These are phyloP conservation scores for Sylvicola cinctus DNA, from an alignment of 2,888 invertebrate species.

Conservation along the genomic window DNA sequence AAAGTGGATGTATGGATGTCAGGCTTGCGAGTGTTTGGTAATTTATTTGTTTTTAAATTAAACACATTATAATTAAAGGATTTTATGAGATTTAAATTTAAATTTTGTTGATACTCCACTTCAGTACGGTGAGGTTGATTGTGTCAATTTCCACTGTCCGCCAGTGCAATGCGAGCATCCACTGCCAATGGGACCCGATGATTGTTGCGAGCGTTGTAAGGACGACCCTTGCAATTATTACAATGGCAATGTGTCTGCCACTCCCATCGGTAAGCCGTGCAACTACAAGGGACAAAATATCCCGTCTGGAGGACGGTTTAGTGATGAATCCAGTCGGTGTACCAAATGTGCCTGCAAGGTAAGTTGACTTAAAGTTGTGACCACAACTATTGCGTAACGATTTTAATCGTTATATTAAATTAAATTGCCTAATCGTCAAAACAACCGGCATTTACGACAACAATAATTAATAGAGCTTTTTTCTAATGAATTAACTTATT, in stretches of 20 bases:
- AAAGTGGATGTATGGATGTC: constrained; percentile 79
- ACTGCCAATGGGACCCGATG: constrained; percentile 34
- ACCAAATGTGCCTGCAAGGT: constrained; percentile 56
- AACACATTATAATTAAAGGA: too few relatives aligned
- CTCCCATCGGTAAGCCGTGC: constrained; percentile 30
- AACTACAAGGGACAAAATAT: constrained; percentile 36
- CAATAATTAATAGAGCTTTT: too few relatives aligned
- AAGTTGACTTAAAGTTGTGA: constrained; percentile 16
- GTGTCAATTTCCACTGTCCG: constrained; percentile 73
- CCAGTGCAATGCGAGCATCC: constrained; percentile 41
- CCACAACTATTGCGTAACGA: neutral
- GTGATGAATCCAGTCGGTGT: constrained; percentile 40
- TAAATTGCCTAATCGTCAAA: too few relatives aligned
- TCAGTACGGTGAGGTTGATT: constrained; percentile 69
- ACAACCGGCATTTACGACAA: too few relatives aligned
- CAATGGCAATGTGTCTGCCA: constrained; percentile 6
- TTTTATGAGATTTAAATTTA: too few relatives aligned
- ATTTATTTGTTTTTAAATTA: constrained; percentile 22
- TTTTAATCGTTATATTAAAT: too few relatives aligned
- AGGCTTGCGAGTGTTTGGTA: constrained; percentile 78
- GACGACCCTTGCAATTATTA: constrained; percentile 33
- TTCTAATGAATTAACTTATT: too few relatives aligned
- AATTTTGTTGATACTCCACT: constrained; percentile 8
- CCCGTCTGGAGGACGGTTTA: constrained; percentile 35
- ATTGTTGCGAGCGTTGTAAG: constrained; percentile 51